phyloP scores from a whole-genome alignment of 2,888 invertebrate genomes.

The Pilophorus perplexus region DNA sequence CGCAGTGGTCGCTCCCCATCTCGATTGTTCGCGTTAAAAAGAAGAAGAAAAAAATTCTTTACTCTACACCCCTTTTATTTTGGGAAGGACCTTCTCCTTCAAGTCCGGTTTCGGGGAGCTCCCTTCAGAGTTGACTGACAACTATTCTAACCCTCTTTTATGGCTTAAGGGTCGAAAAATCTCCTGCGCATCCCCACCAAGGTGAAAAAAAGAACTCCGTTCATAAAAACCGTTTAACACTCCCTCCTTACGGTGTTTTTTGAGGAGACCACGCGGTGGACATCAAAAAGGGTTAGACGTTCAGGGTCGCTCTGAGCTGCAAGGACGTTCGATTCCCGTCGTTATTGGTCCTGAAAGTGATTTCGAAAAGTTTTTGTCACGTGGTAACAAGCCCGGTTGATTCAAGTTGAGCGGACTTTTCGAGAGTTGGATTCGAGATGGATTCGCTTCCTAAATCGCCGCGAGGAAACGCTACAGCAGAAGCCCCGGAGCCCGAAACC shows the following conservation, averaged over 20 bases:
- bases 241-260: background rate
- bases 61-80: background rate
- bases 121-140: conserved; percentile 20
- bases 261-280: background rate
- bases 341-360: too few relatives aligned
- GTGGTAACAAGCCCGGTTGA: too few relatives aligned
- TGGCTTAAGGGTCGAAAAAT: background rate
- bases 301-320: conserved; percentile 3
- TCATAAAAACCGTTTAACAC: background rate
- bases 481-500: too few relatives aligned
- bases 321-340: conserved; percentile 13
- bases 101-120: background rate
- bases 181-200: too few relatives aligned
- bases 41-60: too few relatives aligned
- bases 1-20: background rate
- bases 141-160: conserved; percentile 7
- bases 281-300: conserved; percentile 8
- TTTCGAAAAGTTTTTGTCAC: too few relatives aligned
- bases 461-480: too few relatives aligned
- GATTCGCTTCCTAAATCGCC: too few relatives aligned
- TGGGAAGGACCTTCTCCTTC: background rate
- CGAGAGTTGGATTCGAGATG: too few relatives aligned
- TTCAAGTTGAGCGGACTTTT: too few relatives aligned
- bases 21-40: background rate
- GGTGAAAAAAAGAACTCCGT: too few relatives aligned